Evolutionary conservation across 2,888 invertebrate species (phyloP), one percentile per base, ranked within the genome.

Genomic region (Melanotus villosus): DNA sequence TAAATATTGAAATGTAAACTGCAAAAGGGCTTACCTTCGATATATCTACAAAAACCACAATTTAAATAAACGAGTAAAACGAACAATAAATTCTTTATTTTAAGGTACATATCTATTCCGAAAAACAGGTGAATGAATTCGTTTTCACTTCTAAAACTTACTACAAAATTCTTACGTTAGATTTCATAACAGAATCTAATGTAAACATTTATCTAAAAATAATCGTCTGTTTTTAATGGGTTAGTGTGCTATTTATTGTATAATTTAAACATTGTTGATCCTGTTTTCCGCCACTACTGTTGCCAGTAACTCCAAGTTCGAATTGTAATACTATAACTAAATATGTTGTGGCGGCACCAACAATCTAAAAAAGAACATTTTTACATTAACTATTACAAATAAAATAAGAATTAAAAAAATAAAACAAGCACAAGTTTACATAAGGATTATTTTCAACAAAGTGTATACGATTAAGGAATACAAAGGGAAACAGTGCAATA

Each of bases 271-370:
- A 4, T 23, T 38, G 38, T 38, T 38, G 38, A 14, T 38, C 10
- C 38, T 38, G 38, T n/a, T n/a, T 12, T 14, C 14, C 38, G 10
- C 14, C 38, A 14, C 38, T 10, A 14, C n/a, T 14, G 2, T n/a
- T 12, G 10, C 12, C 12, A 10, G 19, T n/a, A 41, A 45, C 41
- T 6, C 65, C 54, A 23, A 68, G 56, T 59, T 72, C 47, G 16
- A 70, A 68, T 43, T 74, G 72, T 43, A 72, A 32, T 45, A 74
- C 68, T 50, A 72, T 70, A 6, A 70, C 67, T 43, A 72, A 66
- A 68, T 69, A 74, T 47, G 71, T 58, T 34, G 70, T 38, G 21
- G 64, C 47, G 10, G 62, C 62, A 26, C 68, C 65, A 6, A 71
- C 38, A 36, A 68, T 65, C 71, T 68, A 26, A n/a, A 71, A 71